Percentiles rank a stretch among this genome's conserved stretches.
These are phyloP conservation scores for Coccyzus lansbergi DNA, from an alignment of 2,797 vertebrate genomes.

Conservation along the genomic window DNA sequence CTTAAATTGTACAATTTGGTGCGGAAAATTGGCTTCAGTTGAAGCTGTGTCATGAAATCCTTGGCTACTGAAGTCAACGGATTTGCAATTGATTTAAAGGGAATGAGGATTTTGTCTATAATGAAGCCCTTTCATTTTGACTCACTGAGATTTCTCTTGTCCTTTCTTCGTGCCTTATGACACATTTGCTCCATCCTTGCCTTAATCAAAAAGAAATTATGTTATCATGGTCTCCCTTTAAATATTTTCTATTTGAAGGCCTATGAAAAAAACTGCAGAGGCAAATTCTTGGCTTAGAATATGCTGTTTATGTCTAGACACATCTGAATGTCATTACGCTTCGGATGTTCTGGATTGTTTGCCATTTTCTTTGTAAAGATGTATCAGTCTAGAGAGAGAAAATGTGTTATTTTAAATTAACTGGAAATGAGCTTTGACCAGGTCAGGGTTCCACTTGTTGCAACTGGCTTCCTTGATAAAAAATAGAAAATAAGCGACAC, in stretches of 20 bases:
- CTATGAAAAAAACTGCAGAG: constrained; percentile 50
- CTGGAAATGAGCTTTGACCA: constrained; percentile 10
- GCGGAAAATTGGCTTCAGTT: not conserved
- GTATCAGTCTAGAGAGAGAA: constrained; percentile 17
- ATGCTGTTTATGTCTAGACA: constrained; percentile 59
- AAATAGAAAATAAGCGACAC: not conserved
- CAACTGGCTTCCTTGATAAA: not conserved
- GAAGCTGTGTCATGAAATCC: constrained; percentile 11
- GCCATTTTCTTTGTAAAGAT: constrained; percentile 19
- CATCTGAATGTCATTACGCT: constrained; percentile 49
- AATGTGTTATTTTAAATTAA: not conserved
- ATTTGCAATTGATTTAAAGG: not conserved
- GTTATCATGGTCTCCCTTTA: constrained; percentile 27
- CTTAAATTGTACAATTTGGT: not conserved
- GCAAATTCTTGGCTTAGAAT: constrained; percentile 51
- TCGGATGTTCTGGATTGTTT: constrained; percentile 33
- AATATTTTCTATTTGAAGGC: constrained; percentile 50
- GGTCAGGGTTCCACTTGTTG: not conserved
- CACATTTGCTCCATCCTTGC: constrained; percentile 50
- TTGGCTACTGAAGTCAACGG: constrained; percentile 1
- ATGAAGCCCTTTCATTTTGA: constrained; percentile 49
- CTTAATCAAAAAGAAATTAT: constrained; percentile 63
- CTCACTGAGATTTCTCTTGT: constrained; percentile 50
- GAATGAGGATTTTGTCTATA: constrained; percentile 18
- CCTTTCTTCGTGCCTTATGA: constrained; percentile 33